A percentile compares a stretch with the other conserved stretches of the same genome.
Conservation (phyloP, 2,113 vertebrate species). For the Pelobates fuscus region DNA sequence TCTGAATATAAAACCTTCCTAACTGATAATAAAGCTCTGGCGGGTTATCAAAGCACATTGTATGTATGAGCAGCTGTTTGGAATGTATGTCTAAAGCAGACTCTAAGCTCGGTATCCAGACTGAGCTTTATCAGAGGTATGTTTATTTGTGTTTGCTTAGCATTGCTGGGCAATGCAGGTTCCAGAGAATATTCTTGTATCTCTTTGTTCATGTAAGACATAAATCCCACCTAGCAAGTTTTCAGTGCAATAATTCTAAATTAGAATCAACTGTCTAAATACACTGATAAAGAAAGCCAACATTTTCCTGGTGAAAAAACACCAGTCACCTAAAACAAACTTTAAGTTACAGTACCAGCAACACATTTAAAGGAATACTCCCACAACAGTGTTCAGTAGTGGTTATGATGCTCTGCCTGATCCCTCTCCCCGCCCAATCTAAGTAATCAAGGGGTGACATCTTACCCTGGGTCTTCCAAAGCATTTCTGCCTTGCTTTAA, state of each 20-base stretch:
- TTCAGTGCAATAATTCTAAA: background rate
- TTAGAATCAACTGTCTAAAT: background rate
- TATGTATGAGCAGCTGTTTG: constrained; percentile 32
- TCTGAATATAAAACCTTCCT: constrained; percentile 36
- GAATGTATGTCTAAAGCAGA: constrained; percentile 38
- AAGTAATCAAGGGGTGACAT: too few relatives aligned
- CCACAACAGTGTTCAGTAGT: too few relatives aligned
- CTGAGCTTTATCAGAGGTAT: background rate
- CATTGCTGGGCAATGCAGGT: constrained; percentile 6
- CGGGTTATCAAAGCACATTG: constrained; percentile 30
- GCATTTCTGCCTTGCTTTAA: too few relatives aligned
- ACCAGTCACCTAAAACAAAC: too few relatives aligned
- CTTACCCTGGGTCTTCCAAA: too few relatives aligned
- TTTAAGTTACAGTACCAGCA: too few relatives aligned
- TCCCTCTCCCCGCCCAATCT: too few relatives aligned
- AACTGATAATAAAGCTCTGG: constrained; percentile 37
- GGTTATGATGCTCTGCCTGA: too few relatives aligned
- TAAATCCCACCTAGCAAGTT: background rate
- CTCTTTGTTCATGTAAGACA: constrained; percentile 18
- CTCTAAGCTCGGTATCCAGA: constrained; percentile 6
- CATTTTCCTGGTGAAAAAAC: too few relatives aligned
- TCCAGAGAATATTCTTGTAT: constrained; percentile 11
- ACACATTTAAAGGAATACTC: too few relatives aligned
- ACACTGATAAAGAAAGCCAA: background rate
- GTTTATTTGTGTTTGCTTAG: constrained; percentile 28